phyloP scores from a whole-genome alignment of 2,888 invertebrate species.

The Temnothorax rugatulus region DNA sequence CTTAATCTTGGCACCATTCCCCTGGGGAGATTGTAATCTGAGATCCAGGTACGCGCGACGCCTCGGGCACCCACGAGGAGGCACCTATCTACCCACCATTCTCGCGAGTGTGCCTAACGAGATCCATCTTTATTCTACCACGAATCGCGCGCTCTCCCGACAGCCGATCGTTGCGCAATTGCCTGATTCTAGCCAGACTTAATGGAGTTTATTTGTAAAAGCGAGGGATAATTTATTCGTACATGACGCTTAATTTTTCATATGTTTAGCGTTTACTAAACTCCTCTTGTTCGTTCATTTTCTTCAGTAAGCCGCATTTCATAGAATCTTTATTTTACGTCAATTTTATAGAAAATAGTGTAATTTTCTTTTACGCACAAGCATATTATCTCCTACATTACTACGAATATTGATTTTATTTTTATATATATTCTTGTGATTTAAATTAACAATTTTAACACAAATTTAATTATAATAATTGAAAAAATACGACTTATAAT shows the following conservation, averaged over 20 bases:
- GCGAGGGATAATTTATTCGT: slow-evolving; percentile 27
- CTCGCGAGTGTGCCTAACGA: slow-evolving; percentile 59
- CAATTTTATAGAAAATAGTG: background rate
- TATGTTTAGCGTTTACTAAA: background rate
- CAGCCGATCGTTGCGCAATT: slow-evolving; percentile 45
- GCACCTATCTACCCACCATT: slow-evolving; percentile 40
- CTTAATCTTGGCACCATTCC: slow-evolving; percentile 81
- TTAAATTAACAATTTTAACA: background rate
- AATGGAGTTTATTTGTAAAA: slow-evolving; percentile 36
- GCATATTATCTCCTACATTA: background rate
- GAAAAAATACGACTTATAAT: background rate
- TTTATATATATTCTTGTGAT: background rate
- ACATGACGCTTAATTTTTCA: slow-evolving; percentile 9
- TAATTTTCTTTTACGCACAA: background rate
- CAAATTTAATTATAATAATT: background rate
- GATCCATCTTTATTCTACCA: slow-evolving; percentile 41
- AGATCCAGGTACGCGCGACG: slow-evolving; percentile 78
- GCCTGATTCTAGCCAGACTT: slow-evolving; percentile 5
- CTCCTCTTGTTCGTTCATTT: background rate
- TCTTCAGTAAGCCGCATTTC: background rate
- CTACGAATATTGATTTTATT: background rate
- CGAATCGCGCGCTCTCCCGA: slow-evolving; percentile 22
- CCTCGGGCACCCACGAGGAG: slow-evolving; percentile 77
- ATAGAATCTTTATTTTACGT: background rate
- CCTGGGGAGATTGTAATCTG: slow-evolving; percentile 81